These are phyloP conservation scores for Phataginus tricuspis DNA, from an alignment of 2,797 vertebrate genomes.

Conservation along the genomic window DNA sequence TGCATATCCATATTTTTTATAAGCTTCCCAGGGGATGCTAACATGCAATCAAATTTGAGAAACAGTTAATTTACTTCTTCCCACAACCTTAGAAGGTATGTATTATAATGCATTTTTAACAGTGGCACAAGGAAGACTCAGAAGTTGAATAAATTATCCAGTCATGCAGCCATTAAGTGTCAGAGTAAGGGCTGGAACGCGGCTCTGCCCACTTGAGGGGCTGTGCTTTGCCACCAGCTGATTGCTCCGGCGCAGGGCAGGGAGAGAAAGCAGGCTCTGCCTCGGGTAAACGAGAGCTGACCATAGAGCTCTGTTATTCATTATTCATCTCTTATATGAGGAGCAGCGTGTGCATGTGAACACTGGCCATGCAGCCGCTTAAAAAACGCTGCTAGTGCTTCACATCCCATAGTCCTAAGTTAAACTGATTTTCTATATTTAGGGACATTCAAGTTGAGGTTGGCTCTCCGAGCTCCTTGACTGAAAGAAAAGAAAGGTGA, in stretches of 20 bases:
- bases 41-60: neutral
- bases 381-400: conserved; percentile 10
- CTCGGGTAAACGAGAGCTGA: neutral
- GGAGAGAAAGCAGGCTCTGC: neutral
- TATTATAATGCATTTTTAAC: neutral
- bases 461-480: conserved; percentile 64
- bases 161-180: neutral
- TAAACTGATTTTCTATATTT: conserved; percentile 66
- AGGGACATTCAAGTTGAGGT: neutral
- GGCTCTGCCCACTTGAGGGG: accelerated
- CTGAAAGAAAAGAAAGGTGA: conserved; percentile 62
- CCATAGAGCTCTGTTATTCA: neutral
- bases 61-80: neutral
- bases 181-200: neutral
- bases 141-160: neutral
- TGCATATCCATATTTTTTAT: neutral
- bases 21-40: neutral
- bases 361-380: neutral
- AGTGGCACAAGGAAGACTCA: neutral
- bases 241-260: neutral
- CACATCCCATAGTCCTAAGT: neutral
- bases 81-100: neutral
- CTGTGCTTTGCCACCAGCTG: neutral
- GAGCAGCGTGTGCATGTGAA: neutral
- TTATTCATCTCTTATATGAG: conserved; percentile 4